Conservation (phyloP, 2,888 invertebrate species). For the Lordiphosa andalusiaca region DNA sequence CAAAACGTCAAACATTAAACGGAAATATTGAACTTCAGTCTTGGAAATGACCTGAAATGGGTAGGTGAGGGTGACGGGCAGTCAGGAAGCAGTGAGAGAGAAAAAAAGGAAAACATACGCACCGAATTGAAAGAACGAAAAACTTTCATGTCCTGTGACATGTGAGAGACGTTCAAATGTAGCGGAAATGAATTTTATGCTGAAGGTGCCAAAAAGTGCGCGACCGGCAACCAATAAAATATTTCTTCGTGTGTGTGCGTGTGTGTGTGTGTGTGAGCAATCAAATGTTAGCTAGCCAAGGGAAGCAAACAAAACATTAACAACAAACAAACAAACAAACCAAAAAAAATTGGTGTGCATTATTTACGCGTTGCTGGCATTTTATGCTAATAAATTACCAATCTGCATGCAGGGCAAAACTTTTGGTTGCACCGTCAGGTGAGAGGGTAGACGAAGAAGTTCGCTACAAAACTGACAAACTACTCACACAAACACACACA, state of each 20-base stretch:
- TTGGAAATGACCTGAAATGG: slow-evolving; percentile 33
- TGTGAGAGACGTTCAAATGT: slow-evolving; percentile 65
- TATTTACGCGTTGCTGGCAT: slow-evolving; percentile 69
- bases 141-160: slow-evolving; percentile 44
- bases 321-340: slow-evolving; percentile 24
- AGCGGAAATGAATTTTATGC: slow-evolving; percentile 69
- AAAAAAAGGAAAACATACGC: slow-evolving; percentile 14
- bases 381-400: slow-evolving; percentile 72
- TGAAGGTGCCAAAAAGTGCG: slow-evolving; percentile 46
- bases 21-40: slow-evolving; percentile 63
- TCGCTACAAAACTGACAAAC: slow-evolving; percentile 17
- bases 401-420: slow-evolving; percentile 66
- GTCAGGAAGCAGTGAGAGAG: slow-evolving; percentile 8
- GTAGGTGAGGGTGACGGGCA: not conserved
- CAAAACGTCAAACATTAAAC: slow-evolving; percentile 59
- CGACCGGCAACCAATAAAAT: slow-evolving; percentile 44
- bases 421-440: slow-evolving; percentile 58
- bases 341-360: slow-evolving; percentile 67
- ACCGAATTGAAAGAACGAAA: slow-evolving; percentile 16
- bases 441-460: slow-evolving; percentile 5
- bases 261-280: slow-evolving; percentile 10
- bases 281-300: slow-evolving; percentile 28
- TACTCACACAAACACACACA: slow-evolving; percentile 24
- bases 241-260: not conserved
- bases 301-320: slow-evolving; percentile 7